Evolutionary conservation across 2,888 invertebrate species (phyloP).

Genomic region (Epistrophe eligans): DNA sequence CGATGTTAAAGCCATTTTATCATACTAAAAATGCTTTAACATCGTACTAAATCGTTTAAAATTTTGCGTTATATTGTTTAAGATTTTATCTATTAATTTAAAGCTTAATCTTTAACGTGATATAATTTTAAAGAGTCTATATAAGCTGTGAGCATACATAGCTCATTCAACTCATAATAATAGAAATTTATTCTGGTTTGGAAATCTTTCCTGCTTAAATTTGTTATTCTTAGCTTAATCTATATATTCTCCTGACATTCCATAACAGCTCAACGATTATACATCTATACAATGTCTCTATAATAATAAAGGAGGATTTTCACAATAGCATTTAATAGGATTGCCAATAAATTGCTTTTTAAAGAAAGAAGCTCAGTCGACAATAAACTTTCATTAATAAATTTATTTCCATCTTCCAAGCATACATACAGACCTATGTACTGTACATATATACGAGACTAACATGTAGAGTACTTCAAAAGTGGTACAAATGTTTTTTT

Average conservation of each 20-base stretch:
- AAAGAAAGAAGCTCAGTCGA: slow-evolving; percentile 43
- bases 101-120: neutral
- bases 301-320: slow-evolving; percentile 27
- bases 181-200: slow-evolving; percentile 3
- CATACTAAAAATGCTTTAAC: too few relatives aligned
- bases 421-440: too few relatives aligned
- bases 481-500: slow-evolving; percentile 16
- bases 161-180: slow-evolving; percentile 1
- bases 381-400: slow-evolving; percentile 54
- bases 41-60: too few relatives aligned
- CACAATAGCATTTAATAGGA: slow-evolving; percentile 52
- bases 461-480: neutral
- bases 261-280: slow-evolving; percentile 28
- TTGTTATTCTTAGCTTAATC: slow-evolving; percentile 26
- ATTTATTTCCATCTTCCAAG: slow-evolving; percentile 35
- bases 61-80: neutral
- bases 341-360: slow-evolving; percentile 59
- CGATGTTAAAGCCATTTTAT: too few relatives aligned
- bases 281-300: neutral
- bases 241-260: slow-evolving; percentile 16
- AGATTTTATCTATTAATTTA: neutral
- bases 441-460: neutral
- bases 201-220: slow-evolving; percentile 3
- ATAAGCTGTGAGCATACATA: neutral
- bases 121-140: neutral